A percentile compares a stretch with the other conserved stretches of the same genome.
Conservation (phyloP, 2,797 vertebrate genomes). For the Channa striata region DNA sequence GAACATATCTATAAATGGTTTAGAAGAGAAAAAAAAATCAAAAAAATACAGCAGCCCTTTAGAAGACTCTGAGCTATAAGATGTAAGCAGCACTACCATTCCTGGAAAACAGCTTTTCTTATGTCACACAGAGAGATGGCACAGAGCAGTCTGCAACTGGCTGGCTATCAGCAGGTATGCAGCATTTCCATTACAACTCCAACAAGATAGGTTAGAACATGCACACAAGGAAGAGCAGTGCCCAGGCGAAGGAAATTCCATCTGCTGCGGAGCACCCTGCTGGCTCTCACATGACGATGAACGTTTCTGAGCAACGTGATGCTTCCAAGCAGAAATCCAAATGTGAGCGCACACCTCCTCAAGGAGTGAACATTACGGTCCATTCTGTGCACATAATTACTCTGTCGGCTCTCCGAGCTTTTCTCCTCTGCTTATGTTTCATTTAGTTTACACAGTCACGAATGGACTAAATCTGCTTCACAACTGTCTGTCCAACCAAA, state of each 20-base stretch:
- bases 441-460: conserved; percentile 22
- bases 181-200: conserved; percentile 47
- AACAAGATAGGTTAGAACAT: conserved; percentile 48
- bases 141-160: conserved; percentile 14
- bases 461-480: not conserved
- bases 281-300: conserved; percentile 38
- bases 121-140: conserved; percentile 25
- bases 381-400: conserved; percentile 15
- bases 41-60: not conserved
- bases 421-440: conserved; percentile 21
- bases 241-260: conserved; percentile 32
- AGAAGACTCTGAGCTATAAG: not conserved
- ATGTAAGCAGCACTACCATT: not conserved
- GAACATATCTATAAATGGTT: not conserved
- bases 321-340: conserved; percentile 35
- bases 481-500: not conserved
- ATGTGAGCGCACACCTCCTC: conserved; percentile 20
- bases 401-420: conserved; percentile 8
- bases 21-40: not conserved
- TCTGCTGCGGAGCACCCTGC: conserved; percentile 40
- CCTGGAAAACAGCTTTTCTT: conserved; percentile 13
- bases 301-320: conserved; percentile 31
- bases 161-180: conserved; percentile 46
- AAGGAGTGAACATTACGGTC: conserved; percentile 22
- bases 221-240: conserved; percentile 35